phyloP scores from a whole-genome alignment of 2,113 vertebrate species.

The Falco punctatus region DNA sequence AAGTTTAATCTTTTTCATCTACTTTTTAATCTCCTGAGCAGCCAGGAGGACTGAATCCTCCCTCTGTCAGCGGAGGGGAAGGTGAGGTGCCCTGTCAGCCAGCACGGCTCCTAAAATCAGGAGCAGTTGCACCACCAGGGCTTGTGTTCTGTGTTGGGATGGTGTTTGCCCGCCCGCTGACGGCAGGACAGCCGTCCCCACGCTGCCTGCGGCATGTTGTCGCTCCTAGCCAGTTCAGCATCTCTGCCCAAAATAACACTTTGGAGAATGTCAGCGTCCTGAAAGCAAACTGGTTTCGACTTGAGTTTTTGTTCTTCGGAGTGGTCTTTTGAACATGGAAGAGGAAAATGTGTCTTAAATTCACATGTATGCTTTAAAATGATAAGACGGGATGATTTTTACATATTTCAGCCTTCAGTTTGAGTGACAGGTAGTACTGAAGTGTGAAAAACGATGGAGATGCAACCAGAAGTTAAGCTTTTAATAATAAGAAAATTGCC shows the following conservation, averaged over 20 bases:
- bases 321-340: neutral
- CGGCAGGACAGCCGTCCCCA: neutral
- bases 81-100: neutral
- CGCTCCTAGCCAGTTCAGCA: neutral
- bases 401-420: neutral
- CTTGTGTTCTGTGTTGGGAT: neutral
- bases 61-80: neutral
- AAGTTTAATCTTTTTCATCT: neutral
- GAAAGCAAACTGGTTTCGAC: neutral
- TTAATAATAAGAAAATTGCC: constrained; percentile 20
- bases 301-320: neutral
- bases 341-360: neutral
- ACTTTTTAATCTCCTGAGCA: neutral
- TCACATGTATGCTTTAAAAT: neutral
- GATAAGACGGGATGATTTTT: neutral
- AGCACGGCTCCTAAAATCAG: neutral
- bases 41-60: neutral
- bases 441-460: constrained; percentile 24
- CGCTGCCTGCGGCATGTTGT: neutral
- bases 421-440: neutral
- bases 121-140: neutral
- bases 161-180: neutral
- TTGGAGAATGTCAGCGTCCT: neutral
- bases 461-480: constrained; percentile 49
- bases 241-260: neutral